phyloP scores from a whole-genome alignment of 2,888 invertebrate genomes.

The Galeopsomyia nigrocyanea region DNA sequence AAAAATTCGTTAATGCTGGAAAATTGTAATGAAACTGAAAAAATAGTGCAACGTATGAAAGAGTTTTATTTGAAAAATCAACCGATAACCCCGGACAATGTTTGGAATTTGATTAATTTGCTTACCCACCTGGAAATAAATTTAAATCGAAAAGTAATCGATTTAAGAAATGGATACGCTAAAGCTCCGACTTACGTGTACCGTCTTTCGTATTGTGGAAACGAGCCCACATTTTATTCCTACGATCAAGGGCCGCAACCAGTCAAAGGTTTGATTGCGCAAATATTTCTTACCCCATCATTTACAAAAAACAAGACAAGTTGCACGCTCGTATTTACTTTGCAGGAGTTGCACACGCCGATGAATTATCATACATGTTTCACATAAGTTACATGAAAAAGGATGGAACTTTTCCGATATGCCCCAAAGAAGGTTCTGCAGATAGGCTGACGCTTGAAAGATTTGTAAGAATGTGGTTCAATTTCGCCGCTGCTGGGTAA shows the following conservation, averaged over 20 bases:
- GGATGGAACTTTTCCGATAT: constrained; percentile 10
- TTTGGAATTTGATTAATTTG: constrained; percentile 28
- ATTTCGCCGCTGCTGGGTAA: constrained; percentile 61
- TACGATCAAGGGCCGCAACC: constrained; percentile 33
- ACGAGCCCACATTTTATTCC: constrained; percentile 26
- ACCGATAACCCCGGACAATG: constrained; percentile 52
- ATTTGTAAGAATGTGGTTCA: constrained; percentile 56
- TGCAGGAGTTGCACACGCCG: constrained; percentile 74
- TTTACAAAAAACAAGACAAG: not conserved
- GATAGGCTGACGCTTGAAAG: constrained; percentile 54
- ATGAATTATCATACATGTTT: constrained; percentile 75
- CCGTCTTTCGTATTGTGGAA: constrained; percentile 70
- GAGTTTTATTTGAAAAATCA: constrained; percentile 70
- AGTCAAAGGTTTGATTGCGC: constrained; percentile 14
- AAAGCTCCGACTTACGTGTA: constrained; percentile 72
- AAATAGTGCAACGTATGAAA: constrained; percentile 65
- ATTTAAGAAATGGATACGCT: constrained; percentile 25
- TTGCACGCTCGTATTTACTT: not conserved
- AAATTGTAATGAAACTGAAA: constrained; percentile 54
- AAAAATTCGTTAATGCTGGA: constrained; percentile 64
- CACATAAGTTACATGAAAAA: constrained; percentile 58
- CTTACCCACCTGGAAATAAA: constrained; percentile 69
- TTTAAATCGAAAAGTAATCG: constrained; percentile 64
- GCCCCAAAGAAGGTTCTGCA: constrained; percentile 47
- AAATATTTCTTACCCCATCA: not conserved